Percentiles rank a stretch among this genome's conserved stretches.
phyloP scores from a whole-genome alignment of 1,140 invertebrate genomes.

The Luehdorfia chinensis region DNA sequence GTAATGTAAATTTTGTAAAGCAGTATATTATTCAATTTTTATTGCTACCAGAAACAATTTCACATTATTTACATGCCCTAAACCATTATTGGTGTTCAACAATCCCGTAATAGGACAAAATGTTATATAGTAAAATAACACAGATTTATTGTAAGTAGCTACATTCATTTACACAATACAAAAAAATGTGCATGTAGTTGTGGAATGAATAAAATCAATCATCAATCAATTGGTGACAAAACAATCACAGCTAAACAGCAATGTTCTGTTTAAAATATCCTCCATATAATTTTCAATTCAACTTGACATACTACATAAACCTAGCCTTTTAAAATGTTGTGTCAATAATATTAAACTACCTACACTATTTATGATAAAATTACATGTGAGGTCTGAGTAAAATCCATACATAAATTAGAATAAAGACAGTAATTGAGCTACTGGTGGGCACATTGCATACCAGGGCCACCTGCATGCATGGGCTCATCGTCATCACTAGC shows the following conservation, averaged over 20 bases:
- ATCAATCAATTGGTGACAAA: constrained; percentile 4
- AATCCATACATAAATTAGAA: constrained; percentile 46
- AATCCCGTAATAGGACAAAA: constrained; percentile 5
- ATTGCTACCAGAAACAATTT: constrained; percentile 24
- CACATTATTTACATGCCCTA: constrained; percentile 18
- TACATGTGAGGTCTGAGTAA: constrained; percentile 64
- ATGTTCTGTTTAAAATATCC: constrained; percentile 5
- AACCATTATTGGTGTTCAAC: constrained; percentile 3
- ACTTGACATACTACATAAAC: neutral
- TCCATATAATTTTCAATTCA: neutral
- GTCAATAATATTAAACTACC: constrained; percentile 42
- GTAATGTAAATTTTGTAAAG: constrained; percentile 21
- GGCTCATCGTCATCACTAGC: constrained; percentile 83
- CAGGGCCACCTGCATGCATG: constrained; percentile 71
- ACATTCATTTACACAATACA: constrained; percentile 29
- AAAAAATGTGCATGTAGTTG: constrained; percentile 26
- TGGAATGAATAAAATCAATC: constrained; percentile 38
- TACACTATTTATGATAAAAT: constrained; percentile 49
- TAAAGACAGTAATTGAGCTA: constrained; percentile 68
- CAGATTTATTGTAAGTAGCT: constrained; percentile 25
- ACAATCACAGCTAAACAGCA: neutral
- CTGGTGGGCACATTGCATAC: constrained; percentile 85
- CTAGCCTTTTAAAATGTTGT: constrained; percentile 10
- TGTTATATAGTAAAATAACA: constrained; percentile 27
- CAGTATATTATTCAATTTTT: constrained; percentile 24